Conservation (phyloP, 2,113 vertebrate species). For the Thamnophis sirtalis region DNA sequence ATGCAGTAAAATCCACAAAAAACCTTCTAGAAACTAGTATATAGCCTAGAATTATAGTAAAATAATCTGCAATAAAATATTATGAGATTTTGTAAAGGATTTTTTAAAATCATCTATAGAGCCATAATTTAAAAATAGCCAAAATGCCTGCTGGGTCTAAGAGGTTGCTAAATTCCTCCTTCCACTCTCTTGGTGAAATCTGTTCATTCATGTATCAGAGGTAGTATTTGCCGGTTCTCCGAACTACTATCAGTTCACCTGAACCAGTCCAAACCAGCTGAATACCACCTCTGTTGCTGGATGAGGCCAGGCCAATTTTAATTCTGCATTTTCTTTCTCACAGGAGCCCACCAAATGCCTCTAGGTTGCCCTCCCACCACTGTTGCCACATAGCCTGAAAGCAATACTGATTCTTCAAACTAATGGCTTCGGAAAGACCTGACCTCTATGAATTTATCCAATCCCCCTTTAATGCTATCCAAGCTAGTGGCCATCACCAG, state of each 20-base stretch:
- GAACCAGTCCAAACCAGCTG: no score
- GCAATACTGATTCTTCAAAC: background rate
- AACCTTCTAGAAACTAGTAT: conserved; percentile 11
- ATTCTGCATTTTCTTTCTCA: background rate
- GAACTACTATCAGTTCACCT: no score
- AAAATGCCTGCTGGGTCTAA: background rate
- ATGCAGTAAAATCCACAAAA: conserved; percentile 28
- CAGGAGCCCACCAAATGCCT: background rate
- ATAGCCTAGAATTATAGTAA: conserved; percentile 23
- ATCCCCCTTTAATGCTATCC: background rate
- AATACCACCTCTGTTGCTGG: background rate
- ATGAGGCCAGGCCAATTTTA: background rate
- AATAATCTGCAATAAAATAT: conserved; percentile 45
- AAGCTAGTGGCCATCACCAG: background rate
- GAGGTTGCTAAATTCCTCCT: background rate
- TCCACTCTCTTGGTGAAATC: background rate
- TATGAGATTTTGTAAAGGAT: conserved; percentile 30
- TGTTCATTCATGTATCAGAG: background rate
- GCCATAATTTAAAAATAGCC: conserved; percentile 8
- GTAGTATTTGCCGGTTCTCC: no score
- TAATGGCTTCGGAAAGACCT: background rate
- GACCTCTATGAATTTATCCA: background rate
- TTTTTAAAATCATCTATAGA: conserved; percentile 21
- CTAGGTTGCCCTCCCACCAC: background rate
- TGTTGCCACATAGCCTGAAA: background rate